phyloP scores from a whole-genome alignment of 2,113 vertebrate genomes.

The Brienomyrus longianalis region DNA sequence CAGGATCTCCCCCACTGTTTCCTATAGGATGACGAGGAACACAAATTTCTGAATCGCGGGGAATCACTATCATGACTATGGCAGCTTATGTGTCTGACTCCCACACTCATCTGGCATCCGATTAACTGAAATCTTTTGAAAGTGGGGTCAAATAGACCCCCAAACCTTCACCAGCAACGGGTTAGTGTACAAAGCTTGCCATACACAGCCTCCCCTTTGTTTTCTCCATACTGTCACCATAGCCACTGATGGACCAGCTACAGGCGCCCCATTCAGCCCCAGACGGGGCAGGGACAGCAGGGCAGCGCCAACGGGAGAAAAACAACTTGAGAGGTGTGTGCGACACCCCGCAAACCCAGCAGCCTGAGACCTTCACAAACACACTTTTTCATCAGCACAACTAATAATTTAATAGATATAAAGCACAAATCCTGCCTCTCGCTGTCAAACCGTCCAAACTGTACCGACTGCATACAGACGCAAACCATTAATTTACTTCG shows the following conservation, averaged over 20 bases:
- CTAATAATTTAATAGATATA: neutral
- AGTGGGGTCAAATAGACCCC: neutral
- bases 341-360: neutral
- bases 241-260: neutral
- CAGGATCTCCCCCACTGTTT: neutral
- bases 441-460: neutral
- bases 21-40: neutral
- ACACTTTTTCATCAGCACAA: neutral
- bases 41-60: neutral
- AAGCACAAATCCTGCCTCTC: neutral
- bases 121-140: neutral
- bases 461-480: neutral
- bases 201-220: neutral
- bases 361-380: neutral
- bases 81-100: neutral
- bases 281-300: neutral
- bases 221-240: slow-evolving; percentile 3
- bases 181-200: neutral
- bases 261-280: neutral
- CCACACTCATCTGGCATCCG: neutral
- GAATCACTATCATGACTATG: neutral
- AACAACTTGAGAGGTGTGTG: neutral
- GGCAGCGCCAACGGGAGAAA: neutral
- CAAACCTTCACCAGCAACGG: neutral
- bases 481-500: neutral